Percentiles rank a stretch among this genome's conserved stretches.
Evolutionary conservation across 2,113 vertebrate genomes (phyloP).

Genomic region (Etia nguti): DNA sequence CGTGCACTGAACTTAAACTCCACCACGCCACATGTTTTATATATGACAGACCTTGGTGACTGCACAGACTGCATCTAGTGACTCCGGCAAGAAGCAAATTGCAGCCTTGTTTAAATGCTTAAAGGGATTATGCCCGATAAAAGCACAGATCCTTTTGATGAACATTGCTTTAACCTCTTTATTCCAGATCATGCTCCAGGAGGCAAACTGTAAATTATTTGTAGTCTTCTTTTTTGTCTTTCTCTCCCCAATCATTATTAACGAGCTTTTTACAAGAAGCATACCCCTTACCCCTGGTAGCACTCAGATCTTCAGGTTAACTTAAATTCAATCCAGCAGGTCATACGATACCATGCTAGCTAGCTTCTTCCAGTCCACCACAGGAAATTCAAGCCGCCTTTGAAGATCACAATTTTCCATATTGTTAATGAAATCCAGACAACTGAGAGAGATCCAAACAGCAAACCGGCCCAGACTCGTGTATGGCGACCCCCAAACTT

Average conservation of each 20-base stretch:
- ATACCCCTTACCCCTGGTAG: constrained; percentile 20
- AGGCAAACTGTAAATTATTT: not conserved
- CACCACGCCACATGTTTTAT: not conserved
- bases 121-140: not conserved
- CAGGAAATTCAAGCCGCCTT: constrained; percentile 69
- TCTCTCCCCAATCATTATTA: constrained; percentile 3
- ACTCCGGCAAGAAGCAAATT: not conserved
- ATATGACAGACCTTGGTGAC: not conserved
- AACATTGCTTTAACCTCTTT: not conserved
- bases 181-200: not conserved
- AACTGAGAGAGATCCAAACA: constrained; percentile 17
- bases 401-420: constrained; percentile 68
- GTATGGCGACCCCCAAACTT: constrained; percentile 1
- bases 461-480: constrained; percentile 18
- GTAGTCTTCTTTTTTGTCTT: not conserved
- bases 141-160: not conserved
- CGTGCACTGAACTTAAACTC: not conserved
- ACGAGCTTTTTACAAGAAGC: constrained; percentile 2
- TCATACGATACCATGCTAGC: constrained; percentile 55
- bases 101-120: not conserved
- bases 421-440: constrained; percentile 74
- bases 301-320: constrained; percentile 49
- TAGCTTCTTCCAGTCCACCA: constrained; percentile 43
- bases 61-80: not conserved
- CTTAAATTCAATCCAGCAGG: constrained; percentile 59